Evolutionary conservation across 2,888 invertebrate genomes (phyloP), one percentile per base, ranked within the genome.

Genomic region (Pammene aurita): DNA sequence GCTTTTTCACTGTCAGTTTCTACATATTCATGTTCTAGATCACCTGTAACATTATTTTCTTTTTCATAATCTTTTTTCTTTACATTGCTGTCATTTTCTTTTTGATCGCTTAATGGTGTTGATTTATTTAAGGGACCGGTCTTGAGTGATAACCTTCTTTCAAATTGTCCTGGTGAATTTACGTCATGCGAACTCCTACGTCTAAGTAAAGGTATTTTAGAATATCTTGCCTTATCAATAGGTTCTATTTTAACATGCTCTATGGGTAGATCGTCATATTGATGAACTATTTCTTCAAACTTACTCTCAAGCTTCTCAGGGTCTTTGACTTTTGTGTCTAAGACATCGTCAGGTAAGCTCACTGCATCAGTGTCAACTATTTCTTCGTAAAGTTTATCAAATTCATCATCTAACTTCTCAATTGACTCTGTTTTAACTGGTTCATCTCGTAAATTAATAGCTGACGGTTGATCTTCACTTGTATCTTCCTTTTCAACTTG

Each of bases 201-300:
- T 74, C 82, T 86, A 0, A 85, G 72, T 42, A 84, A 76, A 0
- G 90, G 90, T 76, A 90, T 88, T 80, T 80, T 90, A 4, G 86
- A 85, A 56, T 78, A 74, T 71, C 72, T 85, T 0, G 80, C 60
- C 63, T 77, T 82, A 7, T 84, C 85, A 11, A 76, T 71, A n/a
- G 67, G 70, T 34, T 66, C 67, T 67, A 50, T 16, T 34, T 67
- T 55, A 52, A 64, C 70, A 4, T 60, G 57, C 18, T 76, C 79
- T 0, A 80, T 74, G 41, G 81, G 79, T 55, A 79, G 79, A 48
- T 87, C 87, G 18, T 89, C 89, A 56, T 92, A 92, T 5, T 84
- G 84, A 55, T 91, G 88, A 38, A 90, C 86, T 13, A 92, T 86
- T 77, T 91, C 89, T 74, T 91, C 90, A 66, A 92, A 92, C 58